phyloP scores from a whole-genome alignment of 2,888 invertebrate species.

The Chrysolina oricalcia region DNA sequence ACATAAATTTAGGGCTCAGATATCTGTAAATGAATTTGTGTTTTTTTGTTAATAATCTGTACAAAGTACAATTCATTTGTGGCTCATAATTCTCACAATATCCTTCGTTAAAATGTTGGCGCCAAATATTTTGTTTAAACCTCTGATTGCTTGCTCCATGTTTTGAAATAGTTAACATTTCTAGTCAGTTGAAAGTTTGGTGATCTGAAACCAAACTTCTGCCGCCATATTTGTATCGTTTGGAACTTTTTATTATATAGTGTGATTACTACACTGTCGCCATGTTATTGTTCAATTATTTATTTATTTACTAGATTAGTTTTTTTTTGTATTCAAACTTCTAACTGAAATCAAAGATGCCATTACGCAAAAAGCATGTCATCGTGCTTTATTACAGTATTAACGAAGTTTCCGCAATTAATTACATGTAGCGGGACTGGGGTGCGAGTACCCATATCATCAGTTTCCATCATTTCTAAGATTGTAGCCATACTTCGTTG shows the following conservation, averaged over 20 bases:
- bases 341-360: conserved; percentile 36
- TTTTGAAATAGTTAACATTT: not conserved
- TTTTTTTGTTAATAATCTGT: not conserved
- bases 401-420: conserved; percentile 42
- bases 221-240: conserved; percentile 43
- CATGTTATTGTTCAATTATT: conserved; percentile 47
- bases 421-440: conserved; percentile 51
- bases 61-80: conserved; percentile 2
- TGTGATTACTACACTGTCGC: not conserved
- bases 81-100: conserved; percentile 37
- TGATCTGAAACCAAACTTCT: conserved; percentile 32
- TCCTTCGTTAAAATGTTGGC: conserved; percentile 63
- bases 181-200: conserved; percentile 14
- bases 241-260: conserved; percentile 46
- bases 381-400: conserved; percentile 65
- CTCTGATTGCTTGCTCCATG: conserved; percentile 14
- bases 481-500: conserved; percentile 70
- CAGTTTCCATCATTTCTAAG: conserved; percentile 50
- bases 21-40: not conserved
- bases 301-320: conserved; percentile 57
- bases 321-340: conserved; percentile 49
- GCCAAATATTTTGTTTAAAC: conserved; percentile 49
- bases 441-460: conserved; percentile 65
- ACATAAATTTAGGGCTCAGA: too few species aligned
- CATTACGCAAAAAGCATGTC: conserved; percentile 38